Conservation (phyloP, 2,797 vertebrate species). For the Apogon talboti region DNA sequence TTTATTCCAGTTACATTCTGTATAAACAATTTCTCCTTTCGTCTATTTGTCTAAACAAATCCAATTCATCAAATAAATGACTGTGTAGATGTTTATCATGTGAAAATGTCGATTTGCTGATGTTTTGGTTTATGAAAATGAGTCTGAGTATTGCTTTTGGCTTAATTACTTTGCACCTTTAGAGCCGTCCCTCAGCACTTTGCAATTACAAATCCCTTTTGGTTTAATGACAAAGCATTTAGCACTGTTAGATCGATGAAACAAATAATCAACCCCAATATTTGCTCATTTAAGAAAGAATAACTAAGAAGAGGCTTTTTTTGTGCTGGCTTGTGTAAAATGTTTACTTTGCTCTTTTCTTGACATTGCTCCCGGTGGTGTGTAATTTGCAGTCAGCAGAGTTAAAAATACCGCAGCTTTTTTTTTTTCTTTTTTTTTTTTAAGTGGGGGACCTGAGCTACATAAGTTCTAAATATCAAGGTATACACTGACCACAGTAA, state of each 20-base stretch:
- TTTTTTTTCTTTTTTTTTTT: not conserved
- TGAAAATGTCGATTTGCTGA: slow-evolving; percentile 11
- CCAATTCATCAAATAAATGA: too few relatives aligned
- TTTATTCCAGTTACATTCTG: too few relatives aligned
- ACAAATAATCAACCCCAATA: slow-evolving; percentile 49
- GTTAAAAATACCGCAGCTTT: not conserved
- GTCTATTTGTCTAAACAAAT: not conserved
- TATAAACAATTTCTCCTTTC: too few relatives aligned
- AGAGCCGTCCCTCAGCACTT: slow-evolving; percentile 41
- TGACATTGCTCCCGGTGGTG: not conserved
- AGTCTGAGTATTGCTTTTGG: slow-evolving; percentile 4
- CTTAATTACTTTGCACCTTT: slow-evolving; percentile 54
- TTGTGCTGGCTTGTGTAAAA: not conserved
- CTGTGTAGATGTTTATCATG: slow-evolving; percentile 6
- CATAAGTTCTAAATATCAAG: slow-evolving; percentile 3
- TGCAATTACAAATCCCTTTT: slow-evolving; percentile 42
- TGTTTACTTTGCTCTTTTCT: not conserved
- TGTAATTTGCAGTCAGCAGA: not conserved
- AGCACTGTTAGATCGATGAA: slow-evolving; percentile 53
- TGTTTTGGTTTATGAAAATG: slow-evolving; percentile 43
- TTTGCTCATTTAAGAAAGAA: slow-evolving; percentile 13
- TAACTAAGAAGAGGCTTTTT: slow-evolving; percentile 1
- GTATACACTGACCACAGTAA: not conserved
- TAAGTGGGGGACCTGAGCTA: not conserved
- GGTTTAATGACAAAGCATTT: slow-evolving; percentile 60